Evolutionary conservation across 2,113 vertebrate genomes (phyloP).

Genomic region (Oxyura jamaicensis): DNA sequence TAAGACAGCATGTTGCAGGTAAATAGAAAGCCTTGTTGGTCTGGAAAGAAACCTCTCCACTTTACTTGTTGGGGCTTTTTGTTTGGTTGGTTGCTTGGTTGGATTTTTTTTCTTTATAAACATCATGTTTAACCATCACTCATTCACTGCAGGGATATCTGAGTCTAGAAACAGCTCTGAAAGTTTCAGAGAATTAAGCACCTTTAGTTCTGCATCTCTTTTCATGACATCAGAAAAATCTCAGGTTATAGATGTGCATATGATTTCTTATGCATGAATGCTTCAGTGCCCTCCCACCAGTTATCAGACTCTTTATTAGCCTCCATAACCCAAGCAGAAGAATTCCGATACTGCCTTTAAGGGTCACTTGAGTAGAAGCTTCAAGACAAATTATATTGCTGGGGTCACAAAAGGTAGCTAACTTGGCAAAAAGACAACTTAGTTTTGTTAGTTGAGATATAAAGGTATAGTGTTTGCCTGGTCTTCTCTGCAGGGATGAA

Average conservation of each 20-base stretch:
- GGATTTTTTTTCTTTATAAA: not conserved
- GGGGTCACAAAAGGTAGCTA: not conserved
- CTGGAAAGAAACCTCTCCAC: not conserved
- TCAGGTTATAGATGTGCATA: slow-evolving; percentile 29
- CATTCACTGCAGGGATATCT: not conserved
- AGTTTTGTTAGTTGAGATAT: slow-evolving; percentile 10
- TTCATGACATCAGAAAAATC: slow-evolving; percentile 37
- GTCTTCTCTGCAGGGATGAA: not conserved
- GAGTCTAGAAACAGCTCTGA: not conserved
- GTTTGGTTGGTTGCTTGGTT: not conserved
- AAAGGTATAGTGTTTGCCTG: not conserved
- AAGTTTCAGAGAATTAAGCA: slow-evolving; percentile 7
- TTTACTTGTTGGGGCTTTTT: not conserved
- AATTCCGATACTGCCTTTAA: slow-evolving; percentile 66
- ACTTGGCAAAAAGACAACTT: slow-evolving; percentile 21
- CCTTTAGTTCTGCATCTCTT: not conserved
- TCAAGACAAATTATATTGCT: slow-evolving; percentile 46
- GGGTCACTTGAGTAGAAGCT: slow-evolving; percentile 61
- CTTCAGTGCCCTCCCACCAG: slow-evolving; percentile 62
- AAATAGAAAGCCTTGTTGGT: not conserved
- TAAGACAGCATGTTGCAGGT: not conserved
- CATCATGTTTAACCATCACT: not conserved
- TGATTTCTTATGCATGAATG: slow-evolving; percentile 68
- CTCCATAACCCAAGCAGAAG: slow-evolving; percentile 70
- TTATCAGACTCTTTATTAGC: slow-evolving; percentile 67